Evolutionary conservation across 2,888 invertebrate genomes (phyloP), one percentile per base, ranked within the genome.

Genomic region (Marronus borbonicus): DNA sequence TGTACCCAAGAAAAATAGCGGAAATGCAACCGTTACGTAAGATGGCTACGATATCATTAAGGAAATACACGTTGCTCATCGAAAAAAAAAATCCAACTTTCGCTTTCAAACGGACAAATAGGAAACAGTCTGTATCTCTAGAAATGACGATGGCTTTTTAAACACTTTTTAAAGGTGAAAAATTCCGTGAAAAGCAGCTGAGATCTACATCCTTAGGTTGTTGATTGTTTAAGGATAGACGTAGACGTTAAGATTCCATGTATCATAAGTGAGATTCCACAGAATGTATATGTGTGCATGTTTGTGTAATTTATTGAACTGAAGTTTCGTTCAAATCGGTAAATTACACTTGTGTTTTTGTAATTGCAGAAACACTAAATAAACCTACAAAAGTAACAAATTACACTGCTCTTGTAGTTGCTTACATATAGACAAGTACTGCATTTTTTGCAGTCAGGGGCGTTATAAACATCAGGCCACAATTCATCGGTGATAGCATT

Each of bases 21-120:
- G 66, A 66, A 66, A 66, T 66, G 66, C 66, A 66, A 66, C 66
- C 66, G 66, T 66, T 66, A 49, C 24, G 14, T 66, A 66, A 66
- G 44, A 49, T 17, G 44, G 44, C 10, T 44, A 20, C 44, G 24
- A 20, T 44, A 66, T 66, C n/a, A 44, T 66, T 49, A 17, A 66
- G 66, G 66, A 66, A 66, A 49, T 66, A 66, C 49, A 20, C 20
- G 31, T 44, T 49, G 31, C 17, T 49, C 20, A n/a, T 66, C 44
- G 24, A 20, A 31, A n/a, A 66, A 49, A 66, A 66, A 49, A 66
- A 49, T 44, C 36, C 31, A 66, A 66, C 66, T 66, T 66, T 66
- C 66, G 66, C 66, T 66, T 66, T 66, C 66, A 24, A 24, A 17
- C 17, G 44, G 44, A 44, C 24, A 24, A 17, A 49, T 28, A 62